phyloP scores from a whole-genome alignment of 2,888 invertebrate genomes.

The Venustoraphidia nigricollis region DNA sequence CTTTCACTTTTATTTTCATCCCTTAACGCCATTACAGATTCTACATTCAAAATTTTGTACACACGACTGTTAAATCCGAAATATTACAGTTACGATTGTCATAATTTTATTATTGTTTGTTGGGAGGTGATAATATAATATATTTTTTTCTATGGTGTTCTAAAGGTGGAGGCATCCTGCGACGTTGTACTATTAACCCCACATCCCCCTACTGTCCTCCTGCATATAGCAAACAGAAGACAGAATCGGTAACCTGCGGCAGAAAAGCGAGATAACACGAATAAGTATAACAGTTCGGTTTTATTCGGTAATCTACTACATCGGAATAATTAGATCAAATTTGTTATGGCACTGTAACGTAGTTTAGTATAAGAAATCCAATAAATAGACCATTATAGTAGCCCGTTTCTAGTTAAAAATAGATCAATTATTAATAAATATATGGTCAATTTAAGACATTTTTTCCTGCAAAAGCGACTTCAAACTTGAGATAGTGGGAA shows the following conservation, averaged over 20 bases:
- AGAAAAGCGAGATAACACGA: constrained; percentile 1
- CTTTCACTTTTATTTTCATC: constrained; percentile 1
- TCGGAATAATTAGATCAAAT: no score
- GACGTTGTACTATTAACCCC: constrained; percentile 1
- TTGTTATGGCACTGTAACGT: no score
- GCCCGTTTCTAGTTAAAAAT: no score
- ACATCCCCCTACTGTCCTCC: background rate
- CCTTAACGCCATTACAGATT: background rate
- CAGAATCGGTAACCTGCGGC: constrained; percentile 5
- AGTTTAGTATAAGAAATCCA: no score
- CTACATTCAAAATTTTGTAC: background rate
- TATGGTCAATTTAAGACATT: no score
- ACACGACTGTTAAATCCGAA: background rate
- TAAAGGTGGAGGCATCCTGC: background rate
- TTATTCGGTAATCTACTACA: background rate
- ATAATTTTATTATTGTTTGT: background rate
- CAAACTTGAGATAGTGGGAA: no score
- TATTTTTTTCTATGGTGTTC: background rate
- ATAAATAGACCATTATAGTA: no score
- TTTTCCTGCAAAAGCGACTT: no score
- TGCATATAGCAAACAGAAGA: background rate
- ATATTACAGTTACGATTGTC: background rate
- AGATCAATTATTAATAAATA: no score
- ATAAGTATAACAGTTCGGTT: background rate
- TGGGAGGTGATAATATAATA: background rate